Evolutionary conservation across 64 coral and sea anemone genomes (phyloP), one percentile per base, ranked within the genome.

Genomic region (Stichodactyla helianthus): DNA sequence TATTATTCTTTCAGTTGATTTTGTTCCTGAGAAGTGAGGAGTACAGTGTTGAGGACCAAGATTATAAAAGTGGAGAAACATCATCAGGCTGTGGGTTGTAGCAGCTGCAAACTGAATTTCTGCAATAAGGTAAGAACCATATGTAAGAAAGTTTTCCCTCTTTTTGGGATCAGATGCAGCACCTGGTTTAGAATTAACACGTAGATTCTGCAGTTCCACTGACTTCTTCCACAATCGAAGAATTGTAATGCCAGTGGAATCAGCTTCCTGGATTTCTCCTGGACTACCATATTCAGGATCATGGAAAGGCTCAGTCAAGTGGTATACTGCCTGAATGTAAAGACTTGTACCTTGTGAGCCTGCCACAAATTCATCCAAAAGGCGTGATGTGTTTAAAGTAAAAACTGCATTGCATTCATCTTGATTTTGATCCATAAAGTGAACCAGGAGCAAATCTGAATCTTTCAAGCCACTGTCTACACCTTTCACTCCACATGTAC

Each of bases 61-160:
- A 1, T 92, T 11, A 0, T 79, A 82, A 23, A 92, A 91, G 25
- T 87, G 90, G 0, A 87, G 61, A 83, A 87, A 87, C 90, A 92
- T 92, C 20, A 85, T 64, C 52, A 87, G 90, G 80, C 83, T 84
- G 16, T 92, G 90, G 20, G 27, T 6, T 17, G 83, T 87, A 17
- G 85, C 85, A 44, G 85, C 90, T 14, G 90, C 85, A 92, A 91
- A 83, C 53, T 87, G 26, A 81, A 88, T 51, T 79, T 92, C 91
- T 18, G 65, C 86, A 7, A 79, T 92, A 63, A 88, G 54, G 51
- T 87, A 91, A 50, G 71, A 91, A 15, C 89, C 90, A 18, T 57
- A 86, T 0, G 89, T 91, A 15, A 91, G 22, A 55, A 87, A 91
- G 25, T 71, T 60, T 58, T 77, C 89, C 53, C 78, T 77, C 53